Base-by-base conservation (phyloP, 2,113 vertebrate genomes). In the Tragelaphus buxtoni region DNA sequence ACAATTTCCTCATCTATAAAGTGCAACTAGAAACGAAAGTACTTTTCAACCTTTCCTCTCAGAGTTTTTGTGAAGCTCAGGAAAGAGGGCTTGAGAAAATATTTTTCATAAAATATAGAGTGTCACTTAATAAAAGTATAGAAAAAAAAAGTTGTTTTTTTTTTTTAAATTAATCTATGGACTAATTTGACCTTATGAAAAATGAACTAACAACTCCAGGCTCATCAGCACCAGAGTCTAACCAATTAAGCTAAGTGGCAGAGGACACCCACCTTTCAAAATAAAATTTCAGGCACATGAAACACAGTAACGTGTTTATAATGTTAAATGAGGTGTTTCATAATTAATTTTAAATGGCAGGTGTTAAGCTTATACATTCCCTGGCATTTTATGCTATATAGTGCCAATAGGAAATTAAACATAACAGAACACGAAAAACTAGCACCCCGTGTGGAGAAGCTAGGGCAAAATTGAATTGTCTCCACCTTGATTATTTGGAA, bases 311-410 rank as follows among this genome's bases (percentile, higher is more conserved):
- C 0, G 0, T 92, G 83, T 90, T 96, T 92, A 90, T 72, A 74
- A 91, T 95, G 79, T 47, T 95, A 97, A 97, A 93, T 89, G 87
- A 93, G 74, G 89, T 94, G 55, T 72, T 96, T 89, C 80, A 28
- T 84, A 95, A 97, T 96, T 90, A 94, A 95, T 96, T 97, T 96
- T 92, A 92, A 97, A 82, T 94, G 94, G 60, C 96, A 97, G 74
- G 76, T 88, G 35, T 81, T 51, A 88, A 56, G 42, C 55, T 63
- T 84, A 88, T 63, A 61, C 47, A 18, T 94, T 96, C 63, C 51
- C 32, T 28, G 49, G 47, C 42, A 90, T 20, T 80, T 87, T 42
- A 35, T 69, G 65, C 65, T 84, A 13, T n/a, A 28, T 4, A 9
- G 17, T 82, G 58, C 32, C 80, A 92, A 88, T 11, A 72, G 3